A percentile compares a stretch with the other conserved stretches of the same genome.
Evolutionary conservation across 2,113 vertebrate species (phyloP).

Genomic region (Acrocephalus kingi): DNA sequence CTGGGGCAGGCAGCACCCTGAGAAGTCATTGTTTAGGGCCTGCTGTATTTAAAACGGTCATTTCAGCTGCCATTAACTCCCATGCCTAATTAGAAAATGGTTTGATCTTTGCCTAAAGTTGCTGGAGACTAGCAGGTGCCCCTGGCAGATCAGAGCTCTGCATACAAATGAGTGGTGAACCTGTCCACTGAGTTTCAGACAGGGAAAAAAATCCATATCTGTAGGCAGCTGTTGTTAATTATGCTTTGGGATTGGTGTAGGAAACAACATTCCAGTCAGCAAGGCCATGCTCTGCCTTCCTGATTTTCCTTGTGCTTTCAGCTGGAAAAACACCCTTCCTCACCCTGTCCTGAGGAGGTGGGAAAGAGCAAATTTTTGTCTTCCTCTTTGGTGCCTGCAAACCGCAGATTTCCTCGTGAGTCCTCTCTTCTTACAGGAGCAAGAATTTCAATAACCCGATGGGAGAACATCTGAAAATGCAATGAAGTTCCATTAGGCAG

Average conservation of each 20-base stretch:
- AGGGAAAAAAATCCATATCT: background rate
- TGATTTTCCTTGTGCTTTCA: background rate
- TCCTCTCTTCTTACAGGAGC: background rate
- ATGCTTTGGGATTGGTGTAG: background rate
- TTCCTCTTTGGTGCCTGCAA: background rate
- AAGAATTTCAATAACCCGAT: background rate
- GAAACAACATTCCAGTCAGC: background rate
- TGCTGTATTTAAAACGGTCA: background rate
- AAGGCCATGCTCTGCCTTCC: background rate
- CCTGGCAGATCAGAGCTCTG: background rate
- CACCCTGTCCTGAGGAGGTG: background rate
- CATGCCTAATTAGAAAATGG: conserved; percentile 25
- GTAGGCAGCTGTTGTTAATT: background rate
- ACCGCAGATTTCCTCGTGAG: background rate
- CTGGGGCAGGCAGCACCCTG: background rate
- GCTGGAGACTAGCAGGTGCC: background rate
- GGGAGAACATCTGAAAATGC: background rate
- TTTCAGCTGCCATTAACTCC: conserved; percentile 13
- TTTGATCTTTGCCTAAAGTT: background rate
- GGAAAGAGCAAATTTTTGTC: background rate
- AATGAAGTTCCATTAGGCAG: background rate
- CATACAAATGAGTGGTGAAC: background rate
- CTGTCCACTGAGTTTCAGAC: background rate
- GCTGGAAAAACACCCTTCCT: background rate
- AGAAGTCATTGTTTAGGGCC: background rate